Base-by-base conservation (phyloP, 2,113 vertebrate genomes). In the Camelus bactrianus region DNA sequence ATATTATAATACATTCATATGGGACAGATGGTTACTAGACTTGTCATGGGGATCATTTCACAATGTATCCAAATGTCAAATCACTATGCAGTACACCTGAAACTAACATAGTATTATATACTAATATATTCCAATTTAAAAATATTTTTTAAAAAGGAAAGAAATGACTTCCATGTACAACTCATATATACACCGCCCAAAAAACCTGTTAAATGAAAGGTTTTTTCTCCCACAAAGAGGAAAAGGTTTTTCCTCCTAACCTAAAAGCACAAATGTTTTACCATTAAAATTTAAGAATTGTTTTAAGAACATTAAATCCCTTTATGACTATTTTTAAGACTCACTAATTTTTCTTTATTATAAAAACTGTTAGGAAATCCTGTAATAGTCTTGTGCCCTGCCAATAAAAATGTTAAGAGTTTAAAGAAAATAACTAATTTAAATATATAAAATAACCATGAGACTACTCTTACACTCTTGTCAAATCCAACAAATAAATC, bases 341-440 rank as follows among this genome's bases (percentile, higher is more conserved):
- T 85, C 30, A 32, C 1, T 60, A 82, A 58, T 60, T 79, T 89
- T 38, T 67, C 65, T 87, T 89, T 75, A 72, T 48, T 76, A 91
- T 46, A 87, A 87, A 89, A 11, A 73, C 72, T 72, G 17, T 62
- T 38, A 87, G 52, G 58, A 93, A 93, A 93, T 35, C n/a, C 79
- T 58, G 26, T n/a, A 86, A 82, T 72, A 91, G 32, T 62, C 22
- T 35, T 48, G 20, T 58, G 30, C 30, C 14, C 30, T 82, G 60
- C 35, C 62, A 95, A 90, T 86, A 87, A 65, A 91, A 84, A 58
- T 1, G 0, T 85, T 26, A 79, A 79, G 62, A 85, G 65, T 82
- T 79, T 81, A 93, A 92, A 35, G 93, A 73, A 96, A 95, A 52
- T 30, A 77, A 81, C 67, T 94, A 77, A 50, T 65, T 97, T 90